phyloP scores from a whole-genome alignment of 2,113 vertebrate species.

The Acanthochromis polyacanthus region DNA sequence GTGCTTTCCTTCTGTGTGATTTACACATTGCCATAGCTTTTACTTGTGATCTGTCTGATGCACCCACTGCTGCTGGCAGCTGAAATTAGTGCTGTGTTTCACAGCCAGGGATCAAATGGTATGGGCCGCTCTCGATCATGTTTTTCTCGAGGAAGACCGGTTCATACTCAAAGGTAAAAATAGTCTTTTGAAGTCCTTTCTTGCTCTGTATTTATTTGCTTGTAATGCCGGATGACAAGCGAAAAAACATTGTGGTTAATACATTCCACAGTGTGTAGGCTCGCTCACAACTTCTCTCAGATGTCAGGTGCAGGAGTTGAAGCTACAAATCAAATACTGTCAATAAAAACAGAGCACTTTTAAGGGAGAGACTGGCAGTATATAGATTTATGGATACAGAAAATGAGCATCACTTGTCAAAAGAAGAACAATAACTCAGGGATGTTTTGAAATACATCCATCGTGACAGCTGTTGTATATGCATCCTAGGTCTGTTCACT shows the following conservation, averaged over 20 bases:
- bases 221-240: slow-evolving; percentile 4
- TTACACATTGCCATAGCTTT: slow-evolving; percentile 7
- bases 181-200: slow-evolving; percentile 27
- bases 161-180: slow-evolving; percentile 10
- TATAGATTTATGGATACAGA: not conserved
- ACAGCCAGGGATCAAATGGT: slow-evolving; percentile 27
- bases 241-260: not conserved
- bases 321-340: not conserved
- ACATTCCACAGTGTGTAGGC: not conserved
- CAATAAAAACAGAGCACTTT: not conserved
- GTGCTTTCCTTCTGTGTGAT: not conserved
- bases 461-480: not conserved
- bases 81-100: slow-evolving; percentile 18
- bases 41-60: slow-evolving; percentile 3
- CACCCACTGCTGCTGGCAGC: not conserved
- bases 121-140: not conserved
- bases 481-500: not conserved
- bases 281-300: not conserved
- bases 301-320: not conserved
- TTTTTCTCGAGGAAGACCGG: not conserved
- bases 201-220: slow-evolving; percentile 28
- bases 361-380: not conserved
- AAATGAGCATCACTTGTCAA: not conserved
- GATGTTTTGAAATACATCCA: not conserved
- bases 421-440: not conserved